These are phyloP conservation scores for Origma solitaria DNA, from an alignment of 2,113 vertebrate genomes.

Conservation along the genomic window DNA sequence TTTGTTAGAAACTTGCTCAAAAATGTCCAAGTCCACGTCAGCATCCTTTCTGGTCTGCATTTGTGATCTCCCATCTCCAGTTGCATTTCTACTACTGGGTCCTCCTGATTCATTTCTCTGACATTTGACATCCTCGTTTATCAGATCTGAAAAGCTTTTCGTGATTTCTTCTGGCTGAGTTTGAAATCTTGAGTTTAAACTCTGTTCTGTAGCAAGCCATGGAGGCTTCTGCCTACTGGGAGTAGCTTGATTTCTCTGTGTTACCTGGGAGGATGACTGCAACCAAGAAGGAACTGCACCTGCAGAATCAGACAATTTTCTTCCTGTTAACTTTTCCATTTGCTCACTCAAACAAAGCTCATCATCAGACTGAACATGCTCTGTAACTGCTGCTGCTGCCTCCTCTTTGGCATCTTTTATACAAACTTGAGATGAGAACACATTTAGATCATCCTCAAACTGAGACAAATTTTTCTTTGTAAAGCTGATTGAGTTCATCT, in stretches of 20 bases:
- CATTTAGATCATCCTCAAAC: not conserved
- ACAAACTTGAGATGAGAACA: not conserved
- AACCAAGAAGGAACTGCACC: constrained; percentile 79
- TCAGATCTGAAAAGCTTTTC: constrained; percentile 22
- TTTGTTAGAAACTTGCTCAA: not conserved
- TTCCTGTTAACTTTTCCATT: constrained; percentile 68
- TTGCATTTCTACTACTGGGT: constrained; percentile 26
- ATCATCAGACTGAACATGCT: constrained; percentile 32
- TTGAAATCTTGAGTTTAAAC: not conserved
- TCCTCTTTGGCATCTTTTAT: not conserved
- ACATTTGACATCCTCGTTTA: constrained; percentile 50
- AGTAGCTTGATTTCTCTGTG: constrained; percentile 42
- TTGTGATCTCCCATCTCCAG: not conserved
- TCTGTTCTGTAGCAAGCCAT: constrained; percentile 76
- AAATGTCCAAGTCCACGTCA: constrained; percentile 51
- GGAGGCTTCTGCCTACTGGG: constrained; percentile 64
- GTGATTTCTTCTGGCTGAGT: not conserved
- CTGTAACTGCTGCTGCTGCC: not conserved
- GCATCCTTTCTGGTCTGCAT: not conserved
- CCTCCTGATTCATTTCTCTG: constrained; percentile 22
- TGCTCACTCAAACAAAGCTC: constrained; percentile 63
- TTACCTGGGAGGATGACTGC: constrained; percentile 64
- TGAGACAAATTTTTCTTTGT: not conserved
- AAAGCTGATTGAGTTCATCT: not conserved
- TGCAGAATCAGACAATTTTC: constrained; percentile 57